A percentile compares a stretch with the other conserved stretches of the same genome.
These are phyloP conservation scores for Andrena flavipes DNA, from an alignment of 2,888 invertebrate genomes.

Conservation along the genomic window DNA sequence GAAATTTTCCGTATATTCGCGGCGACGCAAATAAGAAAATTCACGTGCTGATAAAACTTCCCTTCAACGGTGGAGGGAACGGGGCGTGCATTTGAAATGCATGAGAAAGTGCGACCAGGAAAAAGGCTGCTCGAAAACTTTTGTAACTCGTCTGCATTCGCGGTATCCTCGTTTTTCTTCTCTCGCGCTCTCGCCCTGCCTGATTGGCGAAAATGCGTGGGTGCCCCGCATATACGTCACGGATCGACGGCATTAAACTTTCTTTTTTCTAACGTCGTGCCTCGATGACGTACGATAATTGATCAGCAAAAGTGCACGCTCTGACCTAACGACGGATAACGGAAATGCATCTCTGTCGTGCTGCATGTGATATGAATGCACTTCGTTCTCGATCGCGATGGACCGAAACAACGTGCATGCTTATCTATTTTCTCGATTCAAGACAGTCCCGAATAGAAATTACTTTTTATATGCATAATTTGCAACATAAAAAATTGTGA, in stretches of 20 bases:
- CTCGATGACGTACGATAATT: slow-evolving; percentile 51
- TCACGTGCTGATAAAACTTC: slow-evolving; percentile 38
- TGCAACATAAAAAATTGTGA: too few species aligned
- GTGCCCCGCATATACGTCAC: slow-evolving; percentile 34
- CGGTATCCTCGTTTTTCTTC: neutral
- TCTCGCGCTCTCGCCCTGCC: neutral
- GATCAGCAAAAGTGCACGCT: slow-evolving; percentile 37
- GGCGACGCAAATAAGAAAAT: slow-evolving; percentile 46
- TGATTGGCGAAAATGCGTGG: slow-evolving; percentile 42
- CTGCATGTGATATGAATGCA: slow-evolving; percentile 3
- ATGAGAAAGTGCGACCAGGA: slow-evolving; percentile 36
- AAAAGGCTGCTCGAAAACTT: slow-evolving; percentile 29
- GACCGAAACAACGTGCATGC: neutral
- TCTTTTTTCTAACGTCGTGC: slow-evolving; percentile 31
- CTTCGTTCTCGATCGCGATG: slow-evolving; percentile 6
- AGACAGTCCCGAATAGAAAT: too few species aligned
- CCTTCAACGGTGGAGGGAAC: neutral
- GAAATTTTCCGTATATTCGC: slow-evolving; percentile 14
- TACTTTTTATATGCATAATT: too few species aligned
- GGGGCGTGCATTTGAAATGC: slow-evolving; percentile 44
- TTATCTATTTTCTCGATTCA: too few species aligned
- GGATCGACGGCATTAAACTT: slow-evolving; percentile 42
- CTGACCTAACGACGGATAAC: slow-evolving; percentile 17
- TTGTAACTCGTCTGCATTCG: neutral
- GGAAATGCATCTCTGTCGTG: slow-evolving; percentile 3